Base-by-base conservation (phyloP, 2,888 invertebrate species). In the Julus scanicus region DNA sequence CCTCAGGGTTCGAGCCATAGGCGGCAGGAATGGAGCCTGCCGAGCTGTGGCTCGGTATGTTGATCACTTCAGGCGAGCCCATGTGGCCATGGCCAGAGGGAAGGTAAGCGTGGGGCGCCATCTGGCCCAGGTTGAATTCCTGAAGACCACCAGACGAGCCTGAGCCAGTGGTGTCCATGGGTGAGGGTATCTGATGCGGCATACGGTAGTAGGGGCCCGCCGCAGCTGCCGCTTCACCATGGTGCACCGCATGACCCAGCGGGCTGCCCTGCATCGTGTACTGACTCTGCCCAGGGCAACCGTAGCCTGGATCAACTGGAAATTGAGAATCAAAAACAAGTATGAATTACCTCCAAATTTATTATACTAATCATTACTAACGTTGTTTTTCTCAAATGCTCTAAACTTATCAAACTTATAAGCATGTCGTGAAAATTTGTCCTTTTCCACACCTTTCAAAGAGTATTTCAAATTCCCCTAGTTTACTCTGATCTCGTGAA, bases 11-110 rank as follows among this genome's bases (percentile, higher is more conserved):
- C 8, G 86, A 49, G 53, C 53, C 53, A 9, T 39, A 86, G 4
- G 29, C 49, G 8, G 13, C 20, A 4, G 86, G 86, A 29, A 48
- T 49, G 29, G 87, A 87, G 17, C 87, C 87, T 1, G 86, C 29
- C 6, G 88, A 88, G 39, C 86, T 86, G 86, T 88, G 57, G 63
- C 88, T 88, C 15, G 88, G 57, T n/a, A 88, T n/a, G 85, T 49
- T 88, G 44, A 88, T 88, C 20, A 88, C 88, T n/a, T 88, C 88
- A n/a, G 88, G 88, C 13, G 85, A 49, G 29, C 57, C 11, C 37
- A 86, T 53, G n/a, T 71, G 39, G 57, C 11, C 85, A 5, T 83
- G 53, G 20, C 44, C 20, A 44, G 85, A 86, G 11, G 57, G 53
- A 8, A 49, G 44, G 80, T 40, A 80, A 11, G n/a, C 71, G 9